phyloP scores from a whole-genome alignment of 2,797 vertebrate species.

The Acestrorhynchus altus region DNA sequence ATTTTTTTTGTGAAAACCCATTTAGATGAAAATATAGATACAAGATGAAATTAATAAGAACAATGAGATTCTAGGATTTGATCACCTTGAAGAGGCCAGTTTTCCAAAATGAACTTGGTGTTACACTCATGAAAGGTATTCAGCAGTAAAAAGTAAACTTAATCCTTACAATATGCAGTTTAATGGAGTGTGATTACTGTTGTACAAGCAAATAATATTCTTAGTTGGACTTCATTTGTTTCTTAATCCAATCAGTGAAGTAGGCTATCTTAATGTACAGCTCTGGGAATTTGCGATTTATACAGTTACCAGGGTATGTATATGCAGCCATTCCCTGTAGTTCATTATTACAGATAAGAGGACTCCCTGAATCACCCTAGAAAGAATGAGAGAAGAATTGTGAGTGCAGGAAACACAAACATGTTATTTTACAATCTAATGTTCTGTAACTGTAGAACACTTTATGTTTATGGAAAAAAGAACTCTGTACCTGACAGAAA shows the following conservation, averaged over 20 bases:
- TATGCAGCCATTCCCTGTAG: conserved; percentile 64
- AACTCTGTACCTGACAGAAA: conserved; percentile 53
- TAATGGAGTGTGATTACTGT: neutral
- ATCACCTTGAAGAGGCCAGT: neutral
- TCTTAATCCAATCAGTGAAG: conserved; percentile 73
- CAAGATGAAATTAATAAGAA: no score
- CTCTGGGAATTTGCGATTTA: conserved; percentile 57
- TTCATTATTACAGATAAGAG: conserved; percentile 70
- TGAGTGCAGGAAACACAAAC: neutral
- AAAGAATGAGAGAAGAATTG: neutral
- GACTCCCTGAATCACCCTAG: conserved; percentile 80
- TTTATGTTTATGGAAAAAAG: no score
- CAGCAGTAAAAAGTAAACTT: neutral
- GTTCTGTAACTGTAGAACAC: no score
- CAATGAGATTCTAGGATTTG: neutral
- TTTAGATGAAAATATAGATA: neutral
- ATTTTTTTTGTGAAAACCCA: neutral
- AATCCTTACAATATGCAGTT: neutral
- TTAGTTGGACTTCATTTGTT: conserved; percentile 19
- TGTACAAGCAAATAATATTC: neutral
- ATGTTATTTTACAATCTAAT: neutral
- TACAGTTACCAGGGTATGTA: fast-evolving
- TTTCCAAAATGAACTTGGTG: neutral
- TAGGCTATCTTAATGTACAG: conserved; percentile 67
- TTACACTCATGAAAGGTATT: neutral